Evolutionary conservation across 2,113 vertebrate genomes (phyloP).

Genomic region (Hydrochoerus hydrochaeris): DNA sequence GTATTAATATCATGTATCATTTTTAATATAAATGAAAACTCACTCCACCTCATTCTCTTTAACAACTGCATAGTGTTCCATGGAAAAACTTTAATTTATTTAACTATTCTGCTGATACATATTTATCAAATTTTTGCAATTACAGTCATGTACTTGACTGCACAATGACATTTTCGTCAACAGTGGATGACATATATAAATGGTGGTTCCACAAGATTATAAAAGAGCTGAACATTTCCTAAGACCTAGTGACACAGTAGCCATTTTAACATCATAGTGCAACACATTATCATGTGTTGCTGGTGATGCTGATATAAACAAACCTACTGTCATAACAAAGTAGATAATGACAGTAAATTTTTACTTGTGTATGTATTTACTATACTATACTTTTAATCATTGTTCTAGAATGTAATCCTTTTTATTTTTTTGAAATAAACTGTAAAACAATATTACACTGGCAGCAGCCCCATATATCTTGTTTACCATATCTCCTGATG

Average conservation of each 20-base stretch:
- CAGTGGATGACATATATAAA: not conserved
- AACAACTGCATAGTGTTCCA: not conserved
- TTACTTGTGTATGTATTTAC: not conserved
- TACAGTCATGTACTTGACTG: not conserved
- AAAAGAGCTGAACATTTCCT: not conserved
- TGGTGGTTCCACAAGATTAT: not conserved
- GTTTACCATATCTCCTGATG: not conserved
- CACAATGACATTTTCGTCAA: not conserved
- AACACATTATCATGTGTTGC: not conserved
- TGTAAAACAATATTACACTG: not conserved
- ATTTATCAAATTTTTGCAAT: not conserved
- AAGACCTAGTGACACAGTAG: not conserved
- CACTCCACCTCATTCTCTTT: not conserved
- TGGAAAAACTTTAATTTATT: not conserved
- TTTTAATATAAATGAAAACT: not conserved
- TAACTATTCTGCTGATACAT: not conserved
- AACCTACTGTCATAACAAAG: not conserved
- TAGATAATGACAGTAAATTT: not conserved
- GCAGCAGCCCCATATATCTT: not conserved
- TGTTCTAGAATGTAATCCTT: not conserved
- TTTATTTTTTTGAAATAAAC: not conserved
- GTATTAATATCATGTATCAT: not conserved
- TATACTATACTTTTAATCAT: not conserved
- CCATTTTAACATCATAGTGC: not conserved
- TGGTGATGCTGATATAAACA: not conserved